phyloP scores from a whole-genome alignment of 2,113 vertebrate species.

The Micromys minutus region DNA sequence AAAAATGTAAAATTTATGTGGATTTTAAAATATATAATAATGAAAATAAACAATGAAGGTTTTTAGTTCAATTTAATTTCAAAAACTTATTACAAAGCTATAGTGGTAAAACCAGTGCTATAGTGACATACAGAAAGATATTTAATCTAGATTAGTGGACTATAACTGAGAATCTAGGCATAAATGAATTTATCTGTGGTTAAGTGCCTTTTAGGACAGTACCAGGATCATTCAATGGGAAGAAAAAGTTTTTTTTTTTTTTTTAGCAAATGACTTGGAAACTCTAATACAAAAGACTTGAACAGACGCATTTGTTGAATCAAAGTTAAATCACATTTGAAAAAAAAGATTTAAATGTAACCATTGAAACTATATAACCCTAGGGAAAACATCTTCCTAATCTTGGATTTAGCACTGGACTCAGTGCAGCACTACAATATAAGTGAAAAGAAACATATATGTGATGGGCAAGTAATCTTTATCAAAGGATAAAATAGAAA shows the following conservation, averaged over 20 bases:
- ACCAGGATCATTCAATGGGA: not conserved
- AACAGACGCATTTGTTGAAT: not conserved
- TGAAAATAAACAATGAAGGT: not conserved
- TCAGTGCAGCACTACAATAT: not conserved
- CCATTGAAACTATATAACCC: not conserved
- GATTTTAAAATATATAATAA: not conserved
- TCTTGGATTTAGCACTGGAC: not conserved
- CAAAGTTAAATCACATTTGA: not conserved
- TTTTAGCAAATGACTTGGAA: not conserved
- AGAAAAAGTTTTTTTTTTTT: not conserved
- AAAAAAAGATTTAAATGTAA: not conserved
- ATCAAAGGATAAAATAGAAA: not conserved
- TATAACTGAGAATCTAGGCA: not conserved
- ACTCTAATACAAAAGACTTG: not conserved
- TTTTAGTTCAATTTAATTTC: not conserved
- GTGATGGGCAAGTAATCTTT: not conserved
- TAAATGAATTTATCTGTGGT: not conserved
- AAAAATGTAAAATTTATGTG: not conserved
- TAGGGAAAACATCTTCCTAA: not conserved
- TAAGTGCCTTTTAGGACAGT: not conserved
- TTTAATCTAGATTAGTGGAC: constrained; percentile 11
- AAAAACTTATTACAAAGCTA: not conserved
- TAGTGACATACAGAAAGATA: not conserved
- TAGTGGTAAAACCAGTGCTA: not conserved
- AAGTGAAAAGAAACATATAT: not conserved